Evolutionary conservation across 2,888 invertebrate species (phyloP), one percentile per base, ranked within the genome.

Genomic region (Tetrapedia diversipes): DNA sequence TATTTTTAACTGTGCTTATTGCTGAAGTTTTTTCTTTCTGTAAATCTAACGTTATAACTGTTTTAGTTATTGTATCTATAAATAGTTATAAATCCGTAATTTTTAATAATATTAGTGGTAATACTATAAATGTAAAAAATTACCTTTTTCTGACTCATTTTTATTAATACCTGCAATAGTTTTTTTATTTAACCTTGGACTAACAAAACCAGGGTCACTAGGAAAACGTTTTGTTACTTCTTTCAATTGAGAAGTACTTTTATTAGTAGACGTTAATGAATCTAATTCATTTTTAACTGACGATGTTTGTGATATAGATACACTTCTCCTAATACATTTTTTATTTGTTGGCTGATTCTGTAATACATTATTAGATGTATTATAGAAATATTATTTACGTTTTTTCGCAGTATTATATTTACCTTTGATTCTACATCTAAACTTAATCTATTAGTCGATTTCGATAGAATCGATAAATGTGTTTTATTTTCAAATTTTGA

Each of bases 141-240:
- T 77, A 81, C 81, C 68, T 45, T 60, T 76, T 39, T 34, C 37
- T 34, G 59, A 24, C 6, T 65, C 64, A 24, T n/a, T 8, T 63
- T 72, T 74, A 19, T 51, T 59, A 19, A 10, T 19, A 47, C 47
- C 29, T 53, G 14, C 54, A 34, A 61, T 66, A 41, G 60, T n/a
- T 39, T 79, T 86, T 47, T 80, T 84, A 45, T 75, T 81, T 16
- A 37, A 27, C n/a, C 34, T 0, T 16, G 65, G n/a, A 24, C 51
- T 66, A 4, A 65, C 47, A n/a, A 80, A 70, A 16, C 77, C 80
- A 8, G 87, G 85, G 79, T 90, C 85, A 53, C 84, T 88, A 4
- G 86, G 73, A 61, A 87, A 88, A 29, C 86, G 88, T 72, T 88
- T 89, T 60, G 81, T 85, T 14, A 77, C 70, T 14, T 83, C 67